A percentile compares a stretch with the other conserved stretches of the same genome.
Conservation (phyloP, 1,140 invertebrate species). For the Zeugodacus cucurbitae region DNA sequence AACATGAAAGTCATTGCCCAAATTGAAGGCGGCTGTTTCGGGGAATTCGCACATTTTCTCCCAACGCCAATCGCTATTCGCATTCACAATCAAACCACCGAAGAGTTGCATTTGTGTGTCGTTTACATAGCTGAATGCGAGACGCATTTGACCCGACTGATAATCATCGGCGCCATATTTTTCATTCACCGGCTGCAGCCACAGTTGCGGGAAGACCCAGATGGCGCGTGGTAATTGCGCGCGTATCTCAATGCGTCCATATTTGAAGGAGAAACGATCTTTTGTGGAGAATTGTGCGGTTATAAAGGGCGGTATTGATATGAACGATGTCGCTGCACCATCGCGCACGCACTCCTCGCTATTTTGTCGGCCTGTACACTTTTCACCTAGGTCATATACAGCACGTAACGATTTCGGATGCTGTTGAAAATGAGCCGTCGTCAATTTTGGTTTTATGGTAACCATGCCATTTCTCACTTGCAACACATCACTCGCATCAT, state of each 20-base stretch:
- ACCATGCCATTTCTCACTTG: constrained; percentile 69
- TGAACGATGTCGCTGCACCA: constrained; percentile 53
- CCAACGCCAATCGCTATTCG: constrained; percentile 50
- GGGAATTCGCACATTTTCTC: constrained; percentile 50
- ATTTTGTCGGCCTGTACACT: constrained; percentile 66
- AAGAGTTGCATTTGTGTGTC: constrained; percentile 64
- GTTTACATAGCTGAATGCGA: constrained; percentile 64
- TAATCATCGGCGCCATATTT: constrained; percentile 66
- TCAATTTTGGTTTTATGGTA: constrained; percentile 69
- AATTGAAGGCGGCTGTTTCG: constrained; percentile 56
- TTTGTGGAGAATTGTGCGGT: constrained; percentile 74
- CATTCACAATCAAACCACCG: constrained; percentile 60
- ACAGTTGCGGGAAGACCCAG: constrained; percentile 78
- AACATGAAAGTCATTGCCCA: constrained; percentile 74
- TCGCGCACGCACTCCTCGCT: constrained; percentile 65
- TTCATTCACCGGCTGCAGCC: constrained; percentile 66
- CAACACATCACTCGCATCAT: constrained; percentile 67
- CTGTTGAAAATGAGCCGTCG: constrained; percentile 65
- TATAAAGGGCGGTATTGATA: constrained; percentile 72
- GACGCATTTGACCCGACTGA: constrained; percentile 67
- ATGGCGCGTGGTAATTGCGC: constrained; percentile 78
- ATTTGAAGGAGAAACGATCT: constrained; percentile 72
- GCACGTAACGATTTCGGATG: constrained; percentile 64
- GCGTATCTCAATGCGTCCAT: constrained; percentile 76
- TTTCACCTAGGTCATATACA: constrained; percentile 65